A percentile compares a stretch with the other conserved stretches of the same genome.
Evolutionary conservation across 2,113 vertebrate species (phyloP).

Genomic region (Vidua macroura): DNA sequence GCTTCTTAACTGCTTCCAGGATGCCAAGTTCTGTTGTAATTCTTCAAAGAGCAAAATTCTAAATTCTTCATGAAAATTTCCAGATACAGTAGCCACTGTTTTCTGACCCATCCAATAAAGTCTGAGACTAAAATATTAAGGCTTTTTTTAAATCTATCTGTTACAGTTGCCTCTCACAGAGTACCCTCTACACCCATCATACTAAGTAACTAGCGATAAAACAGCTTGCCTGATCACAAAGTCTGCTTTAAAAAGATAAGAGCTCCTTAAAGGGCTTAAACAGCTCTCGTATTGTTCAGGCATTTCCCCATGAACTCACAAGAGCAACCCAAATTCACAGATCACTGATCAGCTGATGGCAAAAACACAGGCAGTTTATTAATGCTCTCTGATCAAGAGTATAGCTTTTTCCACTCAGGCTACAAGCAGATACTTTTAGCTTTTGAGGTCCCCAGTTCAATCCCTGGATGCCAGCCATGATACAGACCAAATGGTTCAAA

Average conservation of each 20-base stretch:
- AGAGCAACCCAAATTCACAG: constrained; percentile 31
- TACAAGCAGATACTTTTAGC: background rate
- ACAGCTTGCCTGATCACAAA: constrained; percentile 19
- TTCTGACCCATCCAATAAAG: background rate
- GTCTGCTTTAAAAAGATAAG: constrained; percentile 33
- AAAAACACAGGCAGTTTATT: constrained; percentile 37
- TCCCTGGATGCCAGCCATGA: constrained; percentile 1
- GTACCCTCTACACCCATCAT: background rate
- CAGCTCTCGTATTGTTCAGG: constrained; percentile 31
- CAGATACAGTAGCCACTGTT: background rate
- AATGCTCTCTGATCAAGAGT: constrained; percentile 35
- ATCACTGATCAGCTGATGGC: constrained; percentile 39
- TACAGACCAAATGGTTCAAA: background rate
- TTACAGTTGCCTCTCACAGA: background rate
- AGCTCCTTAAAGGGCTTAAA: constrained; percentile 3
- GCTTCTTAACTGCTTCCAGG: background rate
- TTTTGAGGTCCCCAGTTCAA: constrained; percentile 19
- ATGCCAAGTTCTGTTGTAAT: background rate
- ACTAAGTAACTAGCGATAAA: background rate
- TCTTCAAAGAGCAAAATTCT: background rate
- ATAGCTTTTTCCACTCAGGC: constrained; percentile 47
- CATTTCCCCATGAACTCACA: constrained; percentile 24
- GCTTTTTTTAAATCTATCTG: background rate
- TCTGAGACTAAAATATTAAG: background rate
- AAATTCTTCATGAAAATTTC: background rate